phyloP scores from a whole-genome alignment of 2,797 vertebrate genomes.

The Morus bassanus region DNA sequence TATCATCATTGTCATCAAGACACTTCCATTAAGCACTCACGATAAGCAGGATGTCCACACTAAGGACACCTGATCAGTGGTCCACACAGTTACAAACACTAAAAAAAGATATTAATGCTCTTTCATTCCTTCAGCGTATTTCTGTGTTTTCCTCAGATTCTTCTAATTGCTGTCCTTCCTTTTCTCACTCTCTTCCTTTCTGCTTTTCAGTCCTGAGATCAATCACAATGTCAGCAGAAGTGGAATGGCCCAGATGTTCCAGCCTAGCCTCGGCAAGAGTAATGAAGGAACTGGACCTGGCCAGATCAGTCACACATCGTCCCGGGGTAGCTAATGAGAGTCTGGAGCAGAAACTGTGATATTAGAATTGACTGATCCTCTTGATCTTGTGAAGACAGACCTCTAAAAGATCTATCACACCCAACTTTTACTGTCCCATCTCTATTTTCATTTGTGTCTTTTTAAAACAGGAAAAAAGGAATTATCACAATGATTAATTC shows the following conservation, averaged over 20 bases:
- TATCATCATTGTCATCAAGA: background rate
- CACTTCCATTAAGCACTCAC: background rate
- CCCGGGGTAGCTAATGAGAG: background rate
- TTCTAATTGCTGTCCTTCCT: background rate
- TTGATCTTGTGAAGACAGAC: background rate
- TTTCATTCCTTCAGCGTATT: background rate
- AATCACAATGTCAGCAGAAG: background rate
- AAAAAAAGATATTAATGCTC: background rate
- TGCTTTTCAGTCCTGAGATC: background rate
- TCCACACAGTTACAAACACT: background rate
- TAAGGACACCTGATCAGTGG: background rate
- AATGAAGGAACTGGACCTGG: background rate
- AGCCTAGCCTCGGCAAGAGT: background rate
- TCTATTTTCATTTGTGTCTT: background rate
- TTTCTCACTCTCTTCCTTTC: background rate
- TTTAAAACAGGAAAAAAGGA: background rate
- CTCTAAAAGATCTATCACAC: background rate
- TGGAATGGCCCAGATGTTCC: background rate
- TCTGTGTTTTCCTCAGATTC: background rate
- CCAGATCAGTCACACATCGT: background rate
- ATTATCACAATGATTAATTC: background rate
- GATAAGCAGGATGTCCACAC: background rate
- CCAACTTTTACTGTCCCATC: background rate
- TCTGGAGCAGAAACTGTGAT: background rate
- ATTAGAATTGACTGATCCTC: background rate